Percentiles rank a stretch among this genome's conserved stretches.
Conservation (phyloP, 1,140 invertebrate genomes). For the Dreissena polymorpha region DNA sequence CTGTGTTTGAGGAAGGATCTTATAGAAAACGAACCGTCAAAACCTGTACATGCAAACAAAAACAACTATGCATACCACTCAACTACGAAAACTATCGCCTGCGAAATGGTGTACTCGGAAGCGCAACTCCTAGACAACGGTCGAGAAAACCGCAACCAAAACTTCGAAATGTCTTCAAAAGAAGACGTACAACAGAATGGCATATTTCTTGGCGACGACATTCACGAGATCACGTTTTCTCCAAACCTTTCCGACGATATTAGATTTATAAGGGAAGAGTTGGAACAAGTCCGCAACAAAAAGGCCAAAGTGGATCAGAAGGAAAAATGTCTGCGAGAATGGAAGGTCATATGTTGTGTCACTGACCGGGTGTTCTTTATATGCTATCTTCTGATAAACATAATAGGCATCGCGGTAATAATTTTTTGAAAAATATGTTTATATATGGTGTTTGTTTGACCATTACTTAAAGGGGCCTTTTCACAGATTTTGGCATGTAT, state of each 20-base stretch:
- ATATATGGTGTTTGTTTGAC: too few species aligned
- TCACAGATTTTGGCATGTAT: too few species aligned
- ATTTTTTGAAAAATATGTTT: constrained; percentile 61
- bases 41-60: neutral
- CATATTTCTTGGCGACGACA: constrained; percentile 29
- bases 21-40: constrained; percentile 31
- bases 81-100: too few species aligned
- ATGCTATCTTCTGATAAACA: constrained; percentile 75
- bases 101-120: constrained; percentile 39
- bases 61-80: too few species aligned
- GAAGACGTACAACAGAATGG: constrained; percentile 30
- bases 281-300: constrained; percentile 64
- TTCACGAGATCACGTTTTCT: constrained; percentile 20
- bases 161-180: neutral
- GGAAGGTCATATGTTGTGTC: constrained; percentile 77
- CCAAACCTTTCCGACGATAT: constrained; percentile 64
- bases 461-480: too few species aligned
- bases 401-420: constrained; percentile 73
- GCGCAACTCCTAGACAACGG: constrained; percentile 69
- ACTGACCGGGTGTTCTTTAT: constrained; percentile 79
- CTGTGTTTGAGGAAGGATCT: constrained; percentile 75
- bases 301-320: constrained; percentile 60
- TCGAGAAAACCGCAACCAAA: constrained; percentile 40
- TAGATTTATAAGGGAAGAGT: constrained; percentile 63
- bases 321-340: constrained; percentile 72